Evolutionary conservation across 2,113 vertebrate species (phyloP).

Genomic region (Leucopsar rothschildi): DNA sequence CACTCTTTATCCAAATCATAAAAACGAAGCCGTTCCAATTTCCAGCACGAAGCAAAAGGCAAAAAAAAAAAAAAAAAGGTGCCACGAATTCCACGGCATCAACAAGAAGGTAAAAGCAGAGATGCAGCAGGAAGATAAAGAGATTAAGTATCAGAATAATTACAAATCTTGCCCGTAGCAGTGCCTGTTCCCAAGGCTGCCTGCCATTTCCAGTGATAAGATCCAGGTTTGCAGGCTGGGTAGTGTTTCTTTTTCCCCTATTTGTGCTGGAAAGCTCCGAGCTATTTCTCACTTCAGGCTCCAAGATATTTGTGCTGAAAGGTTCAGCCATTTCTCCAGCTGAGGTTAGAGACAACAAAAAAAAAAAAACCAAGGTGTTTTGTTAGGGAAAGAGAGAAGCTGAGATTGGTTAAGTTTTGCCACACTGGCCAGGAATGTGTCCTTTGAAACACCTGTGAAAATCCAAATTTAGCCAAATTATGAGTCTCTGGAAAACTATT

Average conservation of each 20-base stretch:
- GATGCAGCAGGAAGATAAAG: conserved; percentile 44
- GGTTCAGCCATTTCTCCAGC: neutral
- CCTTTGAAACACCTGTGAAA: neutral
- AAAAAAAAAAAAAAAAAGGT: neutral
- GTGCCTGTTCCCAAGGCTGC: conserved; percentile 39
- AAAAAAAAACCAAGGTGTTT: neutral
- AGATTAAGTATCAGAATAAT: neutral
- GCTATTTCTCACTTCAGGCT: neutral
- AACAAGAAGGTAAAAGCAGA: neutral
- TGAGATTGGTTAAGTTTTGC: neutral
- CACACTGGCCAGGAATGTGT: neutral
- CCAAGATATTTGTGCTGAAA: neutral
- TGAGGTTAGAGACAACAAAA: neutral
- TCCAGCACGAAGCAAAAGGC: neutral
- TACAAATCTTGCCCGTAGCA: neutral
- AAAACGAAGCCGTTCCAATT: neutral
- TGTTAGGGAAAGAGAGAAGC: neutral
- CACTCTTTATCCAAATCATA: accelerated
- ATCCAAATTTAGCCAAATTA: neutral
- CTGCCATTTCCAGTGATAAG: neutral
- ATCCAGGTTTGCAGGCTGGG: conserved; percentile 35
- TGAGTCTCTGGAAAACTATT: neutral
- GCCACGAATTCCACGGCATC: neutral
- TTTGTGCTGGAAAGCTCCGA: neutral
- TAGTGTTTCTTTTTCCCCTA: neutral